Percentiles rank a stretch among this genome's conserved stretches.
phyloP scores from a whole-genome alignment of 2,113 vertebrate genomes.

The Cheilinus undulatus region DNA sequence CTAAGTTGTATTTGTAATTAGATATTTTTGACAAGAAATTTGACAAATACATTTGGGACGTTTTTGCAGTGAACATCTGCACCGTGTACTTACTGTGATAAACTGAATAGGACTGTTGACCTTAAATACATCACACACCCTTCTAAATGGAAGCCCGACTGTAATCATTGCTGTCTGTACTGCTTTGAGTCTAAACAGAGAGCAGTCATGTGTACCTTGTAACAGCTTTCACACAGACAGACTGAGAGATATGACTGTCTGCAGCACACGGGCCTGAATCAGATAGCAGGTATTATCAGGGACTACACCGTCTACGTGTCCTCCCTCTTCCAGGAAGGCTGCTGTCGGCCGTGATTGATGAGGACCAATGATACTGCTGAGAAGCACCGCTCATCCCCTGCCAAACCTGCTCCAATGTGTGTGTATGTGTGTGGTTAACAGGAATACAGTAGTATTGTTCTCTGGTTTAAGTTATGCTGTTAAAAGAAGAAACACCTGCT shows the following conservation, averaged over 20 bases:
- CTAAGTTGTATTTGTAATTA: too few relatives aligned
- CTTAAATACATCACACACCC: too few relatives aligned
- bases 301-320: conserved; percentile 57
- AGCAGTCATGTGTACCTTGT: conserved; percentile 15
- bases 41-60: too few relatives aligned
- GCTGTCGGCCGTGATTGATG: conserved; percentile 73
- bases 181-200: background rate
- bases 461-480: background rate
- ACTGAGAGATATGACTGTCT: conserved; percentile 56
- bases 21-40: too few relatives aligned
- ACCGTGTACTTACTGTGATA: background rate
- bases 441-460: background rate
- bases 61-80: too few relatives aligned
- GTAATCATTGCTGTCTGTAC: conserved; percentile 9
- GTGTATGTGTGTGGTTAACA: background rate
- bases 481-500: background rate
- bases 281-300: conserved; percentile 72
- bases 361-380: conserved; percentile 68
- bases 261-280: conserved; percentile 46
- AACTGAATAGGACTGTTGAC: background rate
- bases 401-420: conserved; percentile 34
- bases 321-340: conserved; percentile 64
- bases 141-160: background rate
- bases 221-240: conserved; percentile 16
- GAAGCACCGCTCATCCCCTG: conserved; percentile 54